A percentile compares a stretch with the other conserved stretches of the same genome.
These are phyloP conservation scores for Phycodurus eques DNA, from an alignment of 2,113 vertebrate genomes.

Conservation along the genomic window DNA sequence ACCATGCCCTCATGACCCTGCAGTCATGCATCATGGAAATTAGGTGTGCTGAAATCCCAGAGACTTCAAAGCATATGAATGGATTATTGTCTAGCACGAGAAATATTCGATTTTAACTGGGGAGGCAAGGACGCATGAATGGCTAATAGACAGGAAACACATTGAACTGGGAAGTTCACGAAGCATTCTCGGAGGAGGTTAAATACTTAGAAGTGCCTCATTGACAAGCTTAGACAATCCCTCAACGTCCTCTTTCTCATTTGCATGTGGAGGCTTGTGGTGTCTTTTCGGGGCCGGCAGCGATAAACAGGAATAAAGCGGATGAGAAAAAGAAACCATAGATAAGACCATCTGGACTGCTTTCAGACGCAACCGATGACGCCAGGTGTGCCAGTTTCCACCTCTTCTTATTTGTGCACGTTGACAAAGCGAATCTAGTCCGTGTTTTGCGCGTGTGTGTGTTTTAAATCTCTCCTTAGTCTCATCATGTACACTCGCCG, in stretches of 20 bases:
- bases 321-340: slow-evolving; percentile 18
- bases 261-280: slow-evolving; percentile 9
- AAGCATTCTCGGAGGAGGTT: not conserved
- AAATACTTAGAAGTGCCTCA: not conserved
- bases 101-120: slow-evolving; percentile 32
- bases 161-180: not conserved
- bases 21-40: slow-evolving; percentile 36
- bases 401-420: slow-evolving; percentile 4
- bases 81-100: slow-evolving; percentile 53
- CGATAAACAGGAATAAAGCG: slow-evolving; percentile 6
- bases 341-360: slow-evolving; percentile 11
- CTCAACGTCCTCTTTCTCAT: not conserved
- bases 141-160: slow-evolving; percentile 20
- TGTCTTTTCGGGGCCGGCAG: slow-evolving; percentile 4
- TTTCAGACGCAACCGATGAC: slow-evolving; percentile 23
- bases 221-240: not conserved
- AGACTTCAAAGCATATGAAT: slow-evolving; percentile 58
- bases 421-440: not conserved
- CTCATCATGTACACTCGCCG: slow-evolving; percentile 1
- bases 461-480: not conserved
- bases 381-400: slow-evolving; percentile 15
- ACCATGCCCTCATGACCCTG: slow-evolving; percentile 6
- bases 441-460: slow-evolving; percentile 1
- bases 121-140: not conserved
- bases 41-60: slow-evolving; percentile 36